Evolutionary conservation across 2,797 vertebrate genomes (phyloP).

Genomic region (Enteromius argenteus): DNA sequence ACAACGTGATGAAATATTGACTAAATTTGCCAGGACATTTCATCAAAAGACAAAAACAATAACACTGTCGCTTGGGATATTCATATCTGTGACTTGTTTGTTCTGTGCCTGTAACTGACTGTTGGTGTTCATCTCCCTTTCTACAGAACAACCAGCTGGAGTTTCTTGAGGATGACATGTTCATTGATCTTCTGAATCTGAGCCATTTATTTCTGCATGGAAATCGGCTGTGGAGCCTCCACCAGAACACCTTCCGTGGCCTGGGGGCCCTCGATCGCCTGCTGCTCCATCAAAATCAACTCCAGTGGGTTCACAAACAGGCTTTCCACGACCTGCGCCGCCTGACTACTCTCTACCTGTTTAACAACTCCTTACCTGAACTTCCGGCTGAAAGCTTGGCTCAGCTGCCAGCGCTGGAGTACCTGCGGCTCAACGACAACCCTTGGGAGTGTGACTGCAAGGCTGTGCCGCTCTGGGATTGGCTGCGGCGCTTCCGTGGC

Average conservation of each 20-base stretch:
- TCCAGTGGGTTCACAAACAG: constrained; percentile 91
- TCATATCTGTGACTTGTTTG: constrained; percentile 36
- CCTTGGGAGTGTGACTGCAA: constrained; percentile 96
- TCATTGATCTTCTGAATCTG: constrained; percentile 95
- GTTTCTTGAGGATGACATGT: constrained; percentile 95
- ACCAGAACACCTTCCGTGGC: constrained; percentile 93
- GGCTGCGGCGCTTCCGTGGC: constrained; percentile 91
- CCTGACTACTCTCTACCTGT: constrained; percentile 94
- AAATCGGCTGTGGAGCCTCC: constrained; percentile 93
- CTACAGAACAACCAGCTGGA: constrained; percentile 91
- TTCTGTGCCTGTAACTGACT: background rate
- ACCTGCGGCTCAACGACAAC: constrained; percentile 94
- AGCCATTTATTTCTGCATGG: constrained; percentile 97
- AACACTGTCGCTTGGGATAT: background rate
- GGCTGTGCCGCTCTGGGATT: constrained; percentile 92
- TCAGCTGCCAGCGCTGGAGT: constrained; percentile 90
- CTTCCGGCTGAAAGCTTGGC: constrained; percentile 87
- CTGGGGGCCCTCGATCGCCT: constrained; percentile 92
- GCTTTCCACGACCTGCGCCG: constrained; percentile 93
- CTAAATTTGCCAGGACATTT: background rate
- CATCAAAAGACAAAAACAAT: constrained; percentile 2
- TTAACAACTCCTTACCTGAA: constrained; percentile 94
- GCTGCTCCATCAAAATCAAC: constrained; percentile 92
- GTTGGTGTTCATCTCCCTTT: background rate
- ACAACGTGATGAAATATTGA: background rate